phyloP scores from a whole-genome alignment of 1,140 invertebrate species.

The Diabrotica undecimpunctata region DNA sequence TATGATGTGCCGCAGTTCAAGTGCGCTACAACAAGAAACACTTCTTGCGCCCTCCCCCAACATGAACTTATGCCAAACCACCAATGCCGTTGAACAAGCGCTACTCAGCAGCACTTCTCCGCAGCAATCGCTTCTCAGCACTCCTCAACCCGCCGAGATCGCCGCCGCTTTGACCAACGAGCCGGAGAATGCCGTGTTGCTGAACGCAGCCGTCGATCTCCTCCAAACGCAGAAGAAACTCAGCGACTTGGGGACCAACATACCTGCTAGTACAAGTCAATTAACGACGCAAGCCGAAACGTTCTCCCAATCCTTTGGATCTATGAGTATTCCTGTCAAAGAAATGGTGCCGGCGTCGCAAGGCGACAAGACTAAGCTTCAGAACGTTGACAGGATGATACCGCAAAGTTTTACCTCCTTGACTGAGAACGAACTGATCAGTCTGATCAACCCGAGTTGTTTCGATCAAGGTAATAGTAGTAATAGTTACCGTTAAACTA shows the following conservation, averaged over 20 bases:
- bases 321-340: slow-evolving; percentile 31
- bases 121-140: slow-evolving; percentile 22
- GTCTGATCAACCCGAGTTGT: slow-evolving; percentile 80
- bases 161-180: slow-evolving; percentile 52
- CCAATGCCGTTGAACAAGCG: slow-evolving; percentile 17
- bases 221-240: slow-evolving; percentile 46
- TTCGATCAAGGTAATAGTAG: slow-evolving; percentile 69
- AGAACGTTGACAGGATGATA: slow-evolving; percentile 51
- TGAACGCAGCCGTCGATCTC: slow-evolving; percentile 62
- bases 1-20: slow-evolving; percentile 48
- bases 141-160: slow-evolving; percentile 44
- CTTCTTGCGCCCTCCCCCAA: slow-evolving; percentile 38
- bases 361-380: slow-evolving; percentile 30
- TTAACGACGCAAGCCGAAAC: not conserved
- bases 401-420: slow-evolving; percentile 72
- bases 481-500: slow-evolving; percentile 22
- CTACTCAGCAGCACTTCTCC: slow-evolving; percentile 24
- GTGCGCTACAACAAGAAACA: slow-evolving; percentile 42
- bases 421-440: slow-evolving; percentile 79
- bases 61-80: slow-evolving; percentile 28
- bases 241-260: slow-evolving; percentile 26
- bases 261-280: slow-evolving; percentile 12
- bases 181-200: slow-evolving; percentile 63
- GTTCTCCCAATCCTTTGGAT: slow-evolving; percentile 1
- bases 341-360: slow-evolving; percentile 25